phyloP scores from a whole-genome alignment of 2,888 invertebrate species.

The Pseudoips prasinana region DNA sequence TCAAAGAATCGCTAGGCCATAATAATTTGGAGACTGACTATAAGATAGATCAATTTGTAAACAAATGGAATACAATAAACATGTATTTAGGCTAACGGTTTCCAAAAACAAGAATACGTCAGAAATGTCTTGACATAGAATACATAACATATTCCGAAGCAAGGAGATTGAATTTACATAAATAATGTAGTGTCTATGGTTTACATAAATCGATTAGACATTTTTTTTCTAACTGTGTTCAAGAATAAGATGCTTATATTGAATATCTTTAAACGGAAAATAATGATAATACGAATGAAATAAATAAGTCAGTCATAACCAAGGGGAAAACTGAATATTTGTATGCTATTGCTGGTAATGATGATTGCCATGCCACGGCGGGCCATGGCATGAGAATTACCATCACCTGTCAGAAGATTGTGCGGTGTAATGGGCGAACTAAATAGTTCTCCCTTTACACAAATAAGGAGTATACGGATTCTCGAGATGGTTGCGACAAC shows the following conservation, averaged over 20 bases:
- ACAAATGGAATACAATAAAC: too few species aligned
- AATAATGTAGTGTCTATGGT: too few species aligned
- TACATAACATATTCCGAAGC: too few species aligned
- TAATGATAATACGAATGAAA: too few species aligned
- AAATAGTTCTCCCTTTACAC: slow-evolving; percentile 68
- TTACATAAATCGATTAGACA: too few species aligned
- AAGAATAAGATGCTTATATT: too few species aligned
- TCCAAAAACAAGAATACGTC: too few species aligned
- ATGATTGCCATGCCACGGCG: slow-evolving; percentile 62
- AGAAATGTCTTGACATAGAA: too few species aligned
- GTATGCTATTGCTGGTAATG: slow-evolving; percentile 60
- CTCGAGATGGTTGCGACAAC: slow-evolving; percentile 63
- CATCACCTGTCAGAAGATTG: slow-evolving; percentile 37
- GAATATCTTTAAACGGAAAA: too few species aligned
- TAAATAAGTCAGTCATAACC: slow-evolving; percentile 49
- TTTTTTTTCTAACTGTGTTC: too few species aligned
- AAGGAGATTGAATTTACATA: too few species aligned
- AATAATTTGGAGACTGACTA: slow-evolving; percentile 30
- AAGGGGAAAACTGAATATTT: slow-evolving; percentile 79
- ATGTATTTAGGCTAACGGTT: too few species aligned
- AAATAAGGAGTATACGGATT: slow-evolving; percentile 27
- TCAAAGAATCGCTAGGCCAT: slow-evolving; percentile 32
- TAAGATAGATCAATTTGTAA: background rate
- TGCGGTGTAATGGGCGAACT: slow-evolving; percentile 67
- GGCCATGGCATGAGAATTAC: slow-evolving; percentile 39